Evolutionary conservation across 2,797 vertebrate genomes (phyloP).

Genomic region (Tapirus indicus): DNA sequence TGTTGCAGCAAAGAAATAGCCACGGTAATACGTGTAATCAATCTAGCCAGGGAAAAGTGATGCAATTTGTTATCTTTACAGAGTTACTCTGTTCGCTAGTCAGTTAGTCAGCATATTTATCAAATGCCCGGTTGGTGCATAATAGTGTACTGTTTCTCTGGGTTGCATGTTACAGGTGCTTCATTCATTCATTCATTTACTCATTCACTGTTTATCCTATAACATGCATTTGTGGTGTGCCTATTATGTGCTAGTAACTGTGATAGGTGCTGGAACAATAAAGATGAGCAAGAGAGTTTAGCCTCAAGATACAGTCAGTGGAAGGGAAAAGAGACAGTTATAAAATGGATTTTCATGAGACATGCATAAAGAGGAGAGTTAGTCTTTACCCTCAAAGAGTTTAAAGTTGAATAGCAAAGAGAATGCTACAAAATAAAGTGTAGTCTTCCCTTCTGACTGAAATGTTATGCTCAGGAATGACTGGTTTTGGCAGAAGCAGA

Average conservation of each 20-base stretch:
- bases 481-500: background rate
- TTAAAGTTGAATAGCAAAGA: background rate
- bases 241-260: background rate
- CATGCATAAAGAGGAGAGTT: too few species aligned
- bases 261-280: background rate
- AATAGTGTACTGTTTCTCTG: background rate
- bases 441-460: background rate
- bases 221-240: background rate
- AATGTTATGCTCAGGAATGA: background rate
- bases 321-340: background rate
- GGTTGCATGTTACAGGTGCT: background rate
- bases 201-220: background rate
- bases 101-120: constrained; percentile 60
- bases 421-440: background rate
- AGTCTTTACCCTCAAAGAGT: background rate
- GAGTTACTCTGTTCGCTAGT: constrained; percentile 45
- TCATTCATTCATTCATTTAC: background rate
- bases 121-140: constrained; percentile 38
- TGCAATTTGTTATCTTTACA: constrained; percentile 74
- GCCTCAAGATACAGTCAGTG: background rate
- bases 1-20: constrained; percentile 65
- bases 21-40: constrained; percentile 48
- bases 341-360: background rate
- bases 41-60: constrained; percentile 58
- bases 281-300: background rate